phyloP scores from a whole-genome alignment of 2,888 invertebrate species.

The Acrocyrtus sp. region DNA sequence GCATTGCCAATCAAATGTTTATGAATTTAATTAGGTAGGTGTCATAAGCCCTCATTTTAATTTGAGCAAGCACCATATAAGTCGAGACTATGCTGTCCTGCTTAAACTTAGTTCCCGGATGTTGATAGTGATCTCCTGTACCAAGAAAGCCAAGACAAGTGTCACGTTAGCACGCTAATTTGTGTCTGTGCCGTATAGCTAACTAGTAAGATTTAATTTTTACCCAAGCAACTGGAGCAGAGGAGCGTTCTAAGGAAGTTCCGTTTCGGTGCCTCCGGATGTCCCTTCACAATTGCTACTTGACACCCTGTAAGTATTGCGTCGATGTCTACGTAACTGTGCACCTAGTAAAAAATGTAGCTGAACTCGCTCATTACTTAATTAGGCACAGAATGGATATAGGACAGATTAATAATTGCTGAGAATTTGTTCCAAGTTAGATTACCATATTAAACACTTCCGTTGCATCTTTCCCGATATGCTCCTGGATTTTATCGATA shows the following conservation, averaged over 20 bases:
- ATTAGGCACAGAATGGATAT: no score
- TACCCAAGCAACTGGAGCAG: background rate
- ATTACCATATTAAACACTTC: constrained; percentile 30
- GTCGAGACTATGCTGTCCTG: constrained; percentile 43
- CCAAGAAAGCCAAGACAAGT: background rate
- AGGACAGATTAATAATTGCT: no score
- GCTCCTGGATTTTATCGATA: constrained; percentile 3
- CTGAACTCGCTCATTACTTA: no score
- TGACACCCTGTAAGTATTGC: background rate
- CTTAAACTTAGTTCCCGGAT: constrained; percentile 21
- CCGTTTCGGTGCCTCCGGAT: constrained; percentile 8
- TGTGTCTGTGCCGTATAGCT: no score
- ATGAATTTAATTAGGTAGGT: background rate
- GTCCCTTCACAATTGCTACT: constrained; percentile 29
- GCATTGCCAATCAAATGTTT: no score
- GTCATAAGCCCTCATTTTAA: background rate
- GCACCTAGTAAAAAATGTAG: constrained; percentile 4
- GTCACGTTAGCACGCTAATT: no score
- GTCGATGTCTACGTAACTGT: constrained; percentile 18
- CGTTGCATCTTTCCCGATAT: constrained; percentile 36
- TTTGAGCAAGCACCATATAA: no score
- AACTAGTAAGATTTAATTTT: no score
- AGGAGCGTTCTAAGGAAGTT: background rate
- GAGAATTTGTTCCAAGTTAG: no score
- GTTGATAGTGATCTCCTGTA: background rate